phyloP scores from a whole-genome alignment of 2,797 vertebrate genomes.

The Loris lydekkerianus region DNA sequence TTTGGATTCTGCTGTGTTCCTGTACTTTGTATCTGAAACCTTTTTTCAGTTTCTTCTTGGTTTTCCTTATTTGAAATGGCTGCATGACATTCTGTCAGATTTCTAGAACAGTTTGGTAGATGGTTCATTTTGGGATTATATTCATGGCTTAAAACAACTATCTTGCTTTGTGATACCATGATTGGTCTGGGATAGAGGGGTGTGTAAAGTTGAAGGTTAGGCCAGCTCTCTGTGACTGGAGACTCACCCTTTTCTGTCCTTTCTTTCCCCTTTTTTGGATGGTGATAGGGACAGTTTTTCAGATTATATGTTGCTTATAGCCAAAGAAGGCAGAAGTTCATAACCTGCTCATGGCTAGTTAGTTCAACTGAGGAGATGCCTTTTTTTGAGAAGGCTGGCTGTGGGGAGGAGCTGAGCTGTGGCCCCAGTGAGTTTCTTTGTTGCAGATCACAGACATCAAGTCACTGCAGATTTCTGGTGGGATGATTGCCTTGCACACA shows the following conservation, averaged over 20 bases:
- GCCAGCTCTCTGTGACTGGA: neutral
- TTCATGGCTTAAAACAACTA: neutral
- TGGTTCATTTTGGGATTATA: neutral
- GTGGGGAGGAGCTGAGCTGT: neutral
- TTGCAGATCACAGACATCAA: neutral
- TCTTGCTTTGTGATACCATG: neutral
- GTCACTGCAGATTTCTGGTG: neutral
- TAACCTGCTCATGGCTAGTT: neutral
- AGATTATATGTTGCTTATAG: neutral
- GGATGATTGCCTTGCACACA: neutral
- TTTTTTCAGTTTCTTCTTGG: neutral
- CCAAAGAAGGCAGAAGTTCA: neutral
- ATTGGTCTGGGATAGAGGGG: neutral
- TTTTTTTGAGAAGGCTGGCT: neutral
- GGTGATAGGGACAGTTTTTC: neutral
- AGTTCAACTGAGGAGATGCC: neutral
- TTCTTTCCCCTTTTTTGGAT: neutral
- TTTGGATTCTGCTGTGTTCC: neutral
- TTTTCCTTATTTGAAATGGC: neutral
- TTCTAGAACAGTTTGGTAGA: neutral
- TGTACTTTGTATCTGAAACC: neutral
- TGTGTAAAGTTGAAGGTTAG: neutral
- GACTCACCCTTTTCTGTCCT: neutral
- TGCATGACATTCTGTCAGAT: neutral
- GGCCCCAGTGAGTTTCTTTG: too few relatives aligned